phyloP scores from a whole-genome alignment of 2,888 invertebrate species.

The Dasysyrphus tricinctus region DNA sequence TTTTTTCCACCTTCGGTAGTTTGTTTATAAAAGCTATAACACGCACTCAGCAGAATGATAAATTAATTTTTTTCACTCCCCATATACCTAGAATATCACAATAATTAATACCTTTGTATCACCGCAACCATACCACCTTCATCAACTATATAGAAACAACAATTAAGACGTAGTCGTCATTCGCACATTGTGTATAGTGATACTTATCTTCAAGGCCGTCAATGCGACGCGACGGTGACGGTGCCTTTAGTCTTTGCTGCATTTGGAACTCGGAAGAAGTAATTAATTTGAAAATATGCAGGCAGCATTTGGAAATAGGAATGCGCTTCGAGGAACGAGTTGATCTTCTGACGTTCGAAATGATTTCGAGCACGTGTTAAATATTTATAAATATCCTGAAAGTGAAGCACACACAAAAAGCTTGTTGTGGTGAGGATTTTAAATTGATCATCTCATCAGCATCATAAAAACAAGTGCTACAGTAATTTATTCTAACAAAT shows the following conservation, averaged over 20 bases:
- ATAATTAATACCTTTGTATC: slow-evolving; percentile 51
- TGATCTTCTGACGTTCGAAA: slow-evolving; percentile 4
- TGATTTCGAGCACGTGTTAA: not conserved
- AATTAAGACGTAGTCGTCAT: slow-evolving; percentile 59
- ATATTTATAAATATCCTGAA: slow-evolving; percentile 19
- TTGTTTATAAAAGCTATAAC: slow-evolving; percentile 22
- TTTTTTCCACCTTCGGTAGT: not conserved
- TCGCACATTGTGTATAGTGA: slow-evolving; percentile 38
- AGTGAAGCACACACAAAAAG: not conserved
- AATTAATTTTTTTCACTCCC: slow-evolving; percentile 17
- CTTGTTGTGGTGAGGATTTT: not conserved
- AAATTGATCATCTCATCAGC: not conserved
- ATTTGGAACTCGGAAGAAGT: slow-evolving; percentile 37
- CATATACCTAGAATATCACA: slow-evolving; percentile 46
- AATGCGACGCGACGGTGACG: not conserved
- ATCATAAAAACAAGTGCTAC: not conserved
- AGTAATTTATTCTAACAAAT: slow-evolving; percentile 25
- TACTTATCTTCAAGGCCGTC: slow-evolving; percentile 38
- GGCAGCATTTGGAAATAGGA: not conserved
- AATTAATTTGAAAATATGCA: slow-evolving; percentile 53
- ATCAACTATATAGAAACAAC: not conserved
- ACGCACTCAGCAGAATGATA: slow-evolving; percentile 48
- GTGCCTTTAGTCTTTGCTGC: not conserved
- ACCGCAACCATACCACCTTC: slow-evolving; percentile 4
- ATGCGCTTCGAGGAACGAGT: not conserved